A percentile compares a stretch with the other conserved stretches of the same genome.
These are phyloP conservation scores for Petrocephalus zakoni DNA, from an alignment of 2,113 vertebrate species.

Conservation along the genomic window DNA sequence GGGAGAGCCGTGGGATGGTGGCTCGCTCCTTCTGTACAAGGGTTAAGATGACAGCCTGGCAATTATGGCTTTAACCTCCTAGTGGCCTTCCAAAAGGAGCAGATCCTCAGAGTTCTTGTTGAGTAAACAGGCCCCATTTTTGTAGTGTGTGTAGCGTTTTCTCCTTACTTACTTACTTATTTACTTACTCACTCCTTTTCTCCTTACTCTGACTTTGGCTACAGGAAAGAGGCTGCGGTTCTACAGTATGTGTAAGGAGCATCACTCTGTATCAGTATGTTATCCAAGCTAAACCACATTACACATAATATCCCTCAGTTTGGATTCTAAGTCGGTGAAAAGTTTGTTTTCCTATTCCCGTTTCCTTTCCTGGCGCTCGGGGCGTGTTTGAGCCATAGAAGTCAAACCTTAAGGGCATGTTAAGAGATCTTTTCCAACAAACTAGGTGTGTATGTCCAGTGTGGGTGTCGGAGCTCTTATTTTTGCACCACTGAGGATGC, in stretches of 20 bases:
- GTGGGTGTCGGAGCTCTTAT: not conserved
- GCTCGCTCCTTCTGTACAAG: conserved; percentile 19
- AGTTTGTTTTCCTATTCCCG: not conserved
- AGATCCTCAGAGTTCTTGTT: not conserved
- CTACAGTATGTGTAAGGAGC: conserved; percentile 7
- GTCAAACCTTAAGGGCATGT: not conserved
- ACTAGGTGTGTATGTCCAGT: not conserved
- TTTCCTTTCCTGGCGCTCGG: not conserved
- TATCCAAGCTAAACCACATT: not conserved
- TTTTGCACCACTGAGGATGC: not conserved
- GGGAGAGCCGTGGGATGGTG: not conserved
- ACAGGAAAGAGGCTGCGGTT: not conserved
- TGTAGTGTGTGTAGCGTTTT: too few species aligned
- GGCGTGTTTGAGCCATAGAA: not conserved
- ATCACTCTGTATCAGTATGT: not conserved
- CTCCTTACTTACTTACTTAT: too few species aligned
- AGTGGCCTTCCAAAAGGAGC: conserved; percentile 18
- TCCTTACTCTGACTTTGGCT: not conserved
- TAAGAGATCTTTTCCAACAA: not conserved
- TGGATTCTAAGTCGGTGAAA: not conserved
- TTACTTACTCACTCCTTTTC: too few species aligned
- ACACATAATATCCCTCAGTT: not conserved
- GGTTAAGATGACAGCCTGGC: conserved; percentile 34
- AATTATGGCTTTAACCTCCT: conserved; percentile 36
- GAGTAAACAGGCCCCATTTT: not conserved